Evolutionary conservation across 2,888 invertebrate species (phyloP).

Genomic region (Perdita meconis): DNA sequence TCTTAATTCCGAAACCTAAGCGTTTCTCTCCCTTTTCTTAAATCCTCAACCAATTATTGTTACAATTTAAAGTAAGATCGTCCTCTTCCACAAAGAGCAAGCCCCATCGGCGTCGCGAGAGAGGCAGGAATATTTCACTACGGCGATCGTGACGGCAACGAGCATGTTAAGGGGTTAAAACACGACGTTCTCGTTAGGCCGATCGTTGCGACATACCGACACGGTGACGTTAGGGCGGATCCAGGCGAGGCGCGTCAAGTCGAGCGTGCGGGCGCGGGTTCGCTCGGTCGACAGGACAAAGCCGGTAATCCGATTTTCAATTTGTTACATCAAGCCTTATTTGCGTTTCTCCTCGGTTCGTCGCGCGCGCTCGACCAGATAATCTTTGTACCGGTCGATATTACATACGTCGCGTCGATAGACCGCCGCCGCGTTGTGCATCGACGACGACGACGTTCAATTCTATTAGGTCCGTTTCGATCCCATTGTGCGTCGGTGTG

Average conservation of each 20-base stretch:
- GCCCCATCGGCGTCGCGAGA: too few relatives aligned
- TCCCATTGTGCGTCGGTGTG: constrained; percentile 44
- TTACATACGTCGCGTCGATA: constrained; percentile 14
- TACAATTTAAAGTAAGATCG: too few relatives aligned
- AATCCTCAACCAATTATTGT: too few relatives aligned
- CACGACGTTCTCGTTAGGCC: background rate
- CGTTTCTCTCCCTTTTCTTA: too few relatives aligned
- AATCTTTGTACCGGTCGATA: constrained; percentile 22
- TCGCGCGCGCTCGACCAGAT: constrained; percentile 24
- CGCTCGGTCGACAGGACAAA: constrained; percentile 8
- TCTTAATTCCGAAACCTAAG: too few relatives aligned
- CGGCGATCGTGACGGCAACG: too few relatives aligned
- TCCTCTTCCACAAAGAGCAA: too few relatives aligned
- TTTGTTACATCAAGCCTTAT: constrained; percentile 38
- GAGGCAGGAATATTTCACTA: too few relatives aligned
- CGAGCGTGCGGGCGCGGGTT: constrained; percentile 6
- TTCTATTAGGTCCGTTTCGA: constrained; percentile 58
- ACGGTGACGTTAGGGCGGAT: constrained; percentile 4
- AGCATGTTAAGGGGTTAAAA: background rate
- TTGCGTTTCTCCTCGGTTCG: constrained; percentile 28
- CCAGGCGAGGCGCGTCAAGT: constrained; percentile 8
- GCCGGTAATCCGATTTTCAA: constrained; percentile 44
- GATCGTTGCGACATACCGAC: background rate
- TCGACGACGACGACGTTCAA: constrained; percentile 25
- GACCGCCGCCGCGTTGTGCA: constrained; percentile 4